Evolutionary conservation across 1,140 invertebrate genomes (phyloP), one percentile per base, ranked within the genome.

Genomic region (Nilaparvata lugens): DNA sequence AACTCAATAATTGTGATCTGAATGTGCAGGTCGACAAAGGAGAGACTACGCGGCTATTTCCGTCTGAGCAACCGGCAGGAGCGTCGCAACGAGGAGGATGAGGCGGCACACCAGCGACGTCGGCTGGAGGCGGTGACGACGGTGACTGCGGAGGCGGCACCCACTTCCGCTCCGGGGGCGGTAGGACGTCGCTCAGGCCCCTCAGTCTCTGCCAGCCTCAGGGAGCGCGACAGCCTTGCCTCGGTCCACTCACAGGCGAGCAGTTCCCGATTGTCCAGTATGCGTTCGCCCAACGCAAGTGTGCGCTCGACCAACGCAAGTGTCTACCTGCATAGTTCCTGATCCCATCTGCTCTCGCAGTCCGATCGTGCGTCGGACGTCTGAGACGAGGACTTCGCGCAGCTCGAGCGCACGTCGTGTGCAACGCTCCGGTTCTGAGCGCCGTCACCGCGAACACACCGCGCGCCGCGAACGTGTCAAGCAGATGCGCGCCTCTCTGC

Each of bases 31-130:
- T 71, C 76, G 4, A 77, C 81, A 18, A 83, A 83, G 65, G 81
- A 84, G 67, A 73, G 81, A 31, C 69, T 85, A 0, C 73, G 76
- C n/a, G 80, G 81, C 35, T 84, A 84, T 66, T 82, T 84, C 62
- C 76, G 80, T 2, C 77, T 83, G 62, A 78, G 76, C 25, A 73
- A 71, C 64, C 63, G 73, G 19, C 68, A 69, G 19, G 16, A 69
- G 38, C 62, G 68, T n/a, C 66, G 66, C 65, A 59, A 24, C 40
- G 56, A 13, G 31, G 40, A 48, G 45, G 16, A 48, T 2, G 16
- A 48, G 9, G 45, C 21, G 6, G 16, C 13, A 11, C 21, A 11
- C 5, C 45, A 23, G 4, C 21, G 21, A 5, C 16, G 16, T 2
- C 45, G 16, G 2, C 21, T 48, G 16, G 11, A 48, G 1, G 45